A percentile compares a stretch with the other conserved stretches of the same genome.
These are phyloP conservation scores for Meles meles DNA, from an alignment of 2,113 vertebrate species.

Conservation along the genomic window DNA sequence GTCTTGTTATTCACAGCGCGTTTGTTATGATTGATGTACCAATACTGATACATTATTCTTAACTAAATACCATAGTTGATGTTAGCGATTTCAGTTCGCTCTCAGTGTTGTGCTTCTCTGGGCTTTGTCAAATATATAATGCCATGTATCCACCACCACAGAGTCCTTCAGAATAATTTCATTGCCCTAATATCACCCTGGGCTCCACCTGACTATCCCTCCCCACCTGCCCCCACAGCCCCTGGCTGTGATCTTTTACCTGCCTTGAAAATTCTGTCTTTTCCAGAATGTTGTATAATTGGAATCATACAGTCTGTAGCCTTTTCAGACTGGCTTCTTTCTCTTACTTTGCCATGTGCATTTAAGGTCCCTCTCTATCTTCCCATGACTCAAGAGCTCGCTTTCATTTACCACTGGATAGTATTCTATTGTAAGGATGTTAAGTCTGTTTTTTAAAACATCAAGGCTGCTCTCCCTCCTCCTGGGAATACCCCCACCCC, in stretches of 20 bases:
- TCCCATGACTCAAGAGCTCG: background rate
- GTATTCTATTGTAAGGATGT: background rate
- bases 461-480: background rate
- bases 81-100: background rate
- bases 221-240: background rate
- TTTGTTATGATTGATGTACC: background rate
- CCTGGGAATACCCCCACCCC: background rate
- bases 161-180: background rate
- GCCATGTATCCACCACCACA: background rate
- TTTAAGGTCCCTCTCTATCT: background rate
- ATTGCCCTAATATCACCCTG: background rate
- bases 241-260: background rate
- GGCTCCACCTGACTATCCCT: background rate
- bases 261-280: background rate
- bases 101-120: background rate
- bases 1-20: background rate
- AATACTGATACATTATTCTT: background rate
- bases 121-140: background rate
- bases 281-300: background rate
- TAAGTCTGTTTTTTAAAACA: background rate
- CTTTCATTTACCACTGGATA: background rate
- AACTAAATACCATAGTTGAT: background rate
- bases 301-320: background rate
- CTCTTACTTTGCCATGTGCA: background rate
- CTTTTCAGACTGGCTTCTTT: background rate